Evolutionary conservation across 2,113 vertebrate species (phyloP).

Genomic region (Amphilophus citrinellus): DNA sequence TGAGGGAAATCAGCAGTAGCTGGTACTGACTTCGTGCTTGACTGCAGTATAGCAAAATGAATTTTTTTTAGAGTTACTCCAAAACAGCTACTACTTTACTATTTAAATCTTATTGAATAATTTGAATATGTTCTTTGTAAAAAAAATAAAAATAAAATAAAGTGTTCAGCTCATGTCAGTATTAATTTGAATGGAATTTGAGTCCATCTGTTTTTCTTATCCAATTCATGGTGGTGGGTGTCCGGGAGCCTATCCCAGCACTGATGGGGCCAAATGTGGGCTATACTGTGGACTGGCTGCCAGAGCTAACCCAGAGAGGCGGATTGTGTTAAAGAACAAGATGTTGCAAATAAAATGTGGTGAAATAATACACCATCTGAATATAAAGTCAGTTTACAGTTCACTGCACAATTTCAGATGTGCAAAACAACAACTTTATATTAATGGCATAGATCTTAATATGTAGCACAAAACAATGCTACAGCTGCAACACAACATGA

Average conservation of each 20-base stretch:
- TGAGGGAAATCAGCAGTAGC: neutral
- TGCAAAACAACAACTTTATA: neutral
- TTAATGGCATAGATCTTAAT: slow-evolving; percentile 40
- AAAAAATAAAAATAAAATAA: neutral
- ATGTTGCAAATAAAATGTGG: neutral
- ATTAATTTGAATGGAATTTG: neutral
- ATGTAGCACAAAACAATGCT: slow-evolving; percentile 14
- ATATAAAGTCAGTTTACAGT: neutral
- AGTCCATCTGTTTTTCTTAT: neutral
- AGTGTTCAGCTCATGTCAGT: neutral
- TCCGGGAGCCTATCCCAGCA: neutral
- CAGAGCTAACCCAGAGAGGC: neutral
- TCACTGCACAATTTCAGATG: neutral
- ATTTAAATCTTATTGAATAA: neutral
- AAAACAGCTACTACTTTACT: neutral
- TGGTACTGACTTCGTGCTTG: neutral
- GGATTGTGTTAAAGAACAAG: neutral
- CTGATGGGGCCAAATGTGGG: neutral
- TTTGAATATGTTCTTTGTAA: neutral
- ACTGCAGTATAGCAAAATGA: neutral
- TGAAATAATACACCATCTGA: neutral
- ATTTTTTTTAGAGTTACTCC: neutral
- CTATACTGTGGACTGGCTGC: neutral
- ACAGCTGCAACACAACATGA: neutral
- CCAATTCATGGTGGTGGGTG: neutral